Conservation (phyloP, 2,797 vertebrate species). For the Cossypha niveicapilla region DNA sequence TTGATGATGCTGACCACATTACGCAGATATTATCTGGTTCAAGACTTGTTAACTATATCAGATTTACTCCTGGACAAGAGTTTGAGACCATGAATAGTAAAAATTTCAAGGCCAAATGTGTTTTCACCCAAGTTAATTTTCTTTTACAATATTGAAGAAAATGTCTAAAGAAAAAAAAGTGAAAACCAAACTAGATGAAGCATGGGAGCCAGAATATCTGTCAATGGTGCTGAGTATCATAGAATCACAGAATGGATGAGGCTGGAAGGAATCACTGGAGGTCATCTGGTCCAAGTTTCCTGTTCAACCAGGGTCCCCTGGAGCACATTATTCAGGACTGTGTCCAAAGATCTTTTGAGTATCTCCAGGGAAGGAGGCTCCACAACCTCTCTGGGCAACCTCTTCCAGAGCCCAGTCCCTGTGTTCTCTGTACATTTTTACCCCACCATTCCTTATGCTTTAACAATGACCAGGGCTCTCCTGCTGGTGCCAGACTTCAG, state of each 20-base stretch:
- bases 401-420: background rate
- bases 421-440: background rate
- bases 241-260: background rate
- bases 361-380: background rate
- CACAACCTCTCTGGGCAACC: background rate
- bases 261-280: background rate
- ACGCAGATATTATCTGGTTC: background rate
- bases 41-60: background rate
- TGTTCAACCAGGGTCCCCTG: background rate
- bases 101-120: background rate
- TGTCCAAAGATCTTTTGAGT: background rate
- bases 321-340: background rate
- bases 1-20: background rate
- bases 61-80: background rate
- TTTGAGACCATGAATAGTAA: background rate
- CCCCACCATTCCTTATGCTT: background rate
- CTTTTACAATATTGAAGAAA: background rate
- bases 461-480: background rate
- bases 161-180: background rate
- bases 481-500: background rate
- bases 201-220: background rate
- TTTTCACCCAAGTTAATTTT: background rate
- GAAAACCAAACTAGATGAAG: background rate
- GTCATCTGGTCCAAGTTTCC: background rate
- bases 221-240: rapidly evolving